Evolutionary conservation across 2,797 vertebrate species (phyloP).

Genomic region (Atherinosoma microstoma): DNA sequence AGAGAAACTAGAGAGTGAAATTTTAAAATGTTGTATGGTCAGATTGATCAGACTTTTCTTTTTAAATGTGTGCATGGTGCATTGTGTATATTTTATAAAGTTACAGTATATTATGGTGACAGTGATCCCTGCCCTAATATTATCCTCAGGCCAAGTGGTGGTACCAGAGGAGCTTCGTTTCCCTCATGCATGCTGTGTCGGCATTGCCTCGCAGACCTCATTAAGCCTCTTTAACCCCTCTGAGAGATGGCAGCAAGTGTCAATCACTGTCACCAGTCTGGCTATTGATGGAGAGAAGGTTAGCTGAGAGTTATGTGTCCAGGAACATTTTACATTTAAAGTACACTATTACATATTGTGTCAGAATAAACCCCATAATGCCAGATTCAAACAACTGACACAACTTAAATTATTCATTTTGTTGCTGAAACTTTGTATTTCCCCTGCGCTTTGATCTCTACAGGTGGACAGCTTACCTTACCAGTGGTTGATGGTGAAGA

Average conservation of each 20-base stretch:
- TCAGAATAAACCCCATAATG: neutral
- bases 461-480: slow-evolving; percentile 89
- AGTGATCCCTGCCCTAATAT: neutral
- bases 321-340: neutral
- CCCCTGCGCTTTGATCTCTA: neutral
- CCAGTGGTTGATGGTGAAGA: slow-evolving; percentile 94
- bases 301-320: slow-evolving; percentile 12
- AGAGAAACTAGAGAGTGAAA: neutral
- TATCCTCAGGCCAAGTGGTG: slow-evolving; percentile 84
- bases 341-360: neutral
- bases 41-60: neutral
- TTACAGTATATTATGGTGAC: neutral
- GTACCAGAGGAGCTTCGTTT: slow-evolving; percentile 94
- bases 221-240: slow-evolving; percentile 93
- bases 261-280: slow-evolving; percentile 84
- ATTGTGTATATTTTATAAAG: neutral
- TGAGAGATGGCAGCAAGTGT: slow-evolving; percentile 94
- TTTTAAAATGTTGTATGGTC: neutral
- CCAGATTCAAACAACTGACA: neutral
- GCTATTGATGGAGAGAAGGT: slow-evolving; percentile 93
- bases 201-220: slow-evolving; percentile 92
- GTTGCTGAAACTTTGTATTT: neutral
- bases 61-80: neutral
- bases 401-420: neutral
- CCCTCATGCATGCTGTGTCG: slow-evolving; percentile 92